Percentiles rank a stretch among this genome's conserved stretches.
These are phyloP conservation scores for Gymnoscelis rufifasciata DNA, from an alignment of 2,888 invertebrate genomes.

Conservation along the genomic window DNA sequence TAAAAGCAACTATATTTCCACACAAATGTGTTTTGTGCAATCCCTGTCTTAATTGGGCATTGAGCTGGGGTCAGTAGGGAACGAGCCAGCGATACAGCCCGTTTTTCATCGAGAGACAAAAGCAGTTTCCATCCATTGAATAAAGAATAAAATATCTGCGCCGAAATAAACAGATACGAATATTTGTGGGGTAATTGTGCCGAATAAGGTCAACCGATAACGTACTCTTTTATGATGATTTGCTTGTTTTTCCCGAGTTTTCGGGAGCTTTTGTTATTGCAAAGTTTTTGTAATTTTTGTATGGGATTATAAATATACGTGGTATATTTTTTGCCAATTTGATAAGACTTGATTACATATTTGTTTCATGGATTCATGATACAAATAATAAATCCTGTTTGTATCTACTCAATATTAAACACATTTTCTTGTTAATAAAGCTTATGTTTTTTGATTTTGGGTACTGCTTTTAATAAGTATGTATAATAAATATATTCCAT, in stretches of 20 bases:
- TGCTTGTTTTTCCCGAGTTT: constrained; percentile 7
- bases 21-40: neutral
- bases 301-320: too few species aligned
- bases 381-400: too few species aligned
- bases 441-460: too few species aligned
- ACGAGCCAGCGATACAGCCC: constrained; percentile 23
- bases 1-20: neutral
- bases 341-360: too few species aligned
- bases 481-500: too few species aligned
- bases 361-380: too few species aligned
- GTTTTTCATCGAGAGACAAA: constrained; percentile 42
- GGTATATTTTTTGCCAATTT: too few species aligned
- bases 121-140: constrained; percentile 31
- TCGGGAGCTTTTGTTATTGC: neutral
- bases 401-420: too few species aligned
- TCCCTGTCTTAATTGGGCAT: neutral
- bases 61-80: neutral
- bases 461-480: too few species aligned
- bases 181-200: constrained; percentile 28
- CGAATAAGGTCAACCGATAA: constrained; percentile 29
- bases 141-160: constrained; percentile 36
- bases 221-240: constrained; percentile 21
- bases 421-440: too few species aligned
- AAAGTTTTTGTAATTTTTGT: too few species aligned
- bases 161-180: constrained; percentile 28